Base-by-base conservation (phyloP, 2,113 vertebrate genomes). In the Nothocercus julius region DNA sequence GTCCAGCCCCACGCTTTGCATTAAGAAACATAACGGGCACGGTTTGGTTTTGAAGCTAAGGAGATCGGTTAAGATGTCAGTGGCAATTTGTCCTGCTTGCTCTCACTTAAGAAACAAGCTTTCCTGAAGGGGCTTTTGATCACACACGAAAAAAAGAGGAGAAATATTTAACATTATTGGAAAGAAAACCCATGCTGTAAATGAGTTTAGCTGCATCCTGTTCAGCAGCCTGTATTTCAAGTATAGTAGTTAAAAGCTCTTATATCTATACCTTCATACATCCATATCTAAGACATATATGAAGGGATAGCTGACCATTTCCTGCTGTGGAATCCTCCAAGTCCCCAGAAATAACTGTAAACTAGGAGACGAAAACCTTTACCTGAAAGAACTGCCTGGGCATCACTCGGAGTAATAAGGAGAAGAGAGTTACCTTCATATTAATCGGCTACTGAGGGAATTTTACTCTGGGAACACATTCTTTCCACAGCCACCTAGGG, bases 1-100 rank as follows among this genome's bases (percentile, higher is more conserved):
- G 22, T 2, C 0, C 1, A 16, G 34, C 32, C 64, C 56, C 38
- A 54, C 11, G 13, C 2, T 2, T 15, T 34, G 3, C 20, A 8
- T 40, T 47, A 78, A 62, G 44, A 32, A 58, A 56, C 12, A 84
- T 47, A 22, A 78, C 6, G 4, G 8, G 14, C 77, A 89, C 38
- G n/a, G 38, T 1, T 18, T 32, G 11, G 13, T 4, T 32, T 30
- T 38, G 21, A 87, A 80, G 80, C 47, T 80, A 49, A 19, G 68
- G 45, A 36, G 38, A 36, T 61, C 49, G 86, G 24, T 85, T 79
- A 72, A 54, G 22, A 76, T 68, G 32, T 27, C 34, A n/a, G 20
- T 2, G 6, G 38, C 40, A 68, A 54, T 1, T 0, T 15, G 10
- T 7, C 22, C 51, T 68, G 40, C 32, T 56, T 84, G 61, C 27